A percentile compares a stretch with the other conserved stretches of the same genome.
Evolutionary conservation across 2,888 invertebrate genomes (phyloP).

Genomic region (Geotrupes spiniger): DNA sequence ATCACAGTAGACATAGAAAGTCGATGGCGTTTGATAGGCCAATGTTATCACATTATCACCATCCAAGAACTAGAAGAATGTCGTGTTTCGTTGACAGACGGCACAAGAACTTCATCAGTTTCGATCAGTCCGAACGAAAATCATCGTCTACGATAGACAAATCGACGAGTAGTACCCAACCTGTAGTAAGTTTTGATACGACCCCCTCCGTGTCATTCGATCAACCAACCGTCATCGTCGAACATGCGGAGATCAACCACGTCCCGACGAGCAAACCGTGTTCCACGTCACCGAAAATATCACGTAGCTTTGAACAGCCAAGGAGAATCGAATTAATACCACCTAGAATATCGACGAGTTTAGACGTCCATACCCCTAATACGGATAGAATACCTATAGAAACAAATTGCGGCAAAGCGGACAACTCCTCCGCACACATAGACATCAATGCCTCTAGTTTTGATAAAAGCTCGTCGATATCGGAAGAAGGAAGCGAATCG

Average conservation of each 20-base stretch:
- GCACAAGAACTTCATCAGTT: slow-evolving; percentile 46
- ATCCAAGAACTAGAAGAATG: slow-evolving; percentile 38
- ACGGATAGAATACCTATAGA: neutral
- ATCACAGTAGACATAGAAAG: slow-evolving; percentile 35
- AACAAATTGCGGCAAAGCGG: neutral
- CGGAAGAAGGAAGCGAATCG: slow-evolving; percentile 32
- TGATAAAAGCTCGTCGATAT: slow-evolving; percentile 35
- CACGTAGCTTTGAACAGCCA: slow-evolving; percentile 44
- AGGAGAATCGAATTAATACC: slow-evolving; percentile 34
- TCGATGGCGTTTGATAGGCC: slow-evolving; percentile 44
- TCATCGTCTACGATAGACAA: slow-evolving; percentile 38
- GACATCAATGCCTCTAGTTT: slow-evolving; percentile 38
- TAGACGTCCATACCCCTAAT: slow-evolving; percentile 33
- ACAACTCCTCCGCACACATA: slow-evolving; percentile 25
- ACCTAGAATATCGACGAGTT: slow-evolving; percentile 44
- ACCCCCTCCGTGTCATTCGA: slow-evolving; percentile 28
- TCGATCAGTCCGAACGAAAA: slow-evolving; percentile 43
- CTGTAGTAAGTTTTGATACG: slow-evolving; percentile 26
- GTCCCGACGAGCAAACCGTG: slow-evolving; percentile 11
- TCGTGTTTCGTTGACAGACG: slow-evolving; percentile 44
- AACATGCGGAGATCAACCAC: slow-evolving; percentile 24
- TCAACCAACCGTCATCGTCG: slow-evolving; percentile 29
- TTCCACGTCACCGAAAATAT: slow-evolving; percentile 33
- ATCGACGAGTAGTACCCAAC: slow-evolving; percentile 28
- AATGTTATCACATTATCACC: slow-evolving; percentile 32